phyloP scores from a whole-genome alignment of 2,888 invertebrate species.

The Drosophila atroscutellata region DNA sequence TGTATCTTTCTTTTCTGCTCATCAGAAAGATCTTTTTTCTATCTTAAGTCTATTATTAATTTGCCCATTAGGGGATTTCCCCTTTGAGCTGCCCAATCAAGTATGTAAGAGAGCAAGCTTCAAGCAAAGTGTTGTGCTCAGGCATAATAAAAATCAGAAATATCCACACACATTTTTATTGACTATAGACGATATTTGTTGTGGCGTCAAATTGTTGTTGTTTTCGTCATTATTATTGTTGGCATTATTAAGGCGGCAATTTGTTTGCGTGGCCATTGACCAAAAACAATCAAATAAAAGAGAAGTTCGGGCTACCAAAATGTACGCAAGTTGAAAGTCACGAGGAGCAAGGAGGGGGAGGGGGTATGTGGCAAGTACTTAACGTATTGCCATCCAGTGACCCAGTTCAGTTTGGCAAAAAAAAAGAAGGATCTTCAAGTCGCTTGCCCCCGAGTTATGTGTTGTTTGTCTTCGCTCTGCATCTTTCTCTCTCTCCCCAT shows the following conservation, averaged over 20 bases:
- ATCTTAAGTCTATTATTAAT: background rate
- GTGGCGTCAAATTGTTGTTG: conserved; percentile 6
- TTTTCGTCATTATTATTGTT: conserved; percentile 53
- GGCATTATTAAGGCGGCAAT: conserved; percentile 74
- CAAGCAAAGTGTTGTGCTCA: conserved; percentile 27
- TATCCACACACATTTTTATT: conserved; percentile 45
- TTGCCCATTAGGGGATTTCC: background rate
- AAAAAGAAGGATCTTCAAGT: conserved; percentile 31
- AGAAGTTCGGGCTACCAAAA: background rate
- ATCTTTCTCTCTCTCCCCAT: conserved; percentile 13
- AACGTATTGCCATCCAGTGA: conserved; percentile 45
- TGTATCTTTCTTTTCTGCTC: background rate
- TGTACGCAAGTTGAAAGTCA: conserved; percentile 24
- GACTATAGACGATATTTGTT: conserved; percentile 39
- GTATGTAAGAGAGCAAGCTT: conserved; percentile 6
- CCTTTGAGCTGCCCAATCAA: background rate
- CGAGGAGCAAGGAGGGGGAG: background rate
- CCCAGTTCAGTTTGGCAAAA: conserved; percentile 33
- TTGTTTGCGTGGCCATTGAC: conserved; percentile 53
- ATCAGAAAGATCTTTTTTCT: background rate
- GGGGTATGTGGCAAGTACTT: conserved; percentile 36
- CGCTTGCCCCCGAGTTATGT: conserved; percentile 47
- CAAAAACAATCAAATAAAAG: conserved; percentile 36
- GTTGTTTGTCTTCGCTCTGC: conserved; percentile 48
- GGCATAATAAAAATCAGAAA: conserved; percentile 41